These are phyloP conservation scores for Agriopis aurantiaria DNA, from an alignment of 2,888 invertebrate species.

Conservation along the genomic window DNA sequence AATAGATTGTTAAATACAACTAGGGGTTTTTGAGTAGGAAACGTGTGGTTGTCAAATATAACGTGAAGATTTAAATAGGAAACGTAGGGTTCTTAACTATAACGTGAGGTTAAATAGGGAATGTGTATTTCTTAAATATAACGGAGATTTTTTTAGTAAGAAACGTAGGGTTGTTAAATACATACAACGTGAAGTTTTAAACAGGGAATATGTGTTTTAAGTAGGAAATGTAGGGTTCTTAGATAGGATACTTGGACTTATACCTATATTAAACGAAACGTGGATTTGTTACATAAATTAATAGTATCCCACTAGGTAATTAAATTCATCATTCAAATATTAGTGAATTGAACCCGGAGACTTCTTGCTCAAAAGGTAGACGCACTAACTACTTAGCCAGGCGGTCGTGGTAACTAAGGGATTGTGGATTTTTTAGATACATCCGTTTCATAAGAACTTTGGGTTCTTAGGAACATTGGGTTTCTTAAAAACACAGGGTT, in stretches of 20 bases:
- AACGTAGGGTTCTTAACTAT: not conserved
- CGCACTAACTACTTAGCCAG: too few relatives aligned
- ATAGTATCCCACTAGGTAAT: too few relatives aligned
- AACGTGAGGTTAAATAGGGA: not conserved
- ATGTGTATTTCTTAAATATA: not conserved
- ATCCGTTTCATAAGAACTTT: not conserved
- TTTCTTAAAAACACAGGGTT: not conserved
- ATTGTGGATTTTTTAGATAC: not conserved
- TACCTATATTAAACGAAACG: too few relatives aligned
- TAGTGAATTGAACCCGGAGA: too few relatives aligned
- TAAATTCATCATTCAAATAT: too few relatives aligned
- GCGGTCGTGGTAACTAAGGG: too few relatives aligned
- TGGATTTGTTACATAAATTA: too few relatives aligned
- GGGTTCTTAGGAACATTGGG: not conserved
- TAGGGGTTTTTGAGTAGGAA: not conserved
- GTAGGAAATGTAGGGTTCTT: not conserved
- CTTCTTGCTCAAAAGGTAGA: too few relatives aligned
- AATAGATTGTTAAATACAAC: not conserved
- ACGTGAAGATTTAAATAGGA: not conserved
- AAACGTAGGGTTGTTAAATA: not conserved
- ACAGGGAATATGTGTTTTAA: not conserved
- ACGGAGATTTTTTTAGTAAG: not conserved
- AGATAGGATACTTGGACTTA: too few relatives aligned
- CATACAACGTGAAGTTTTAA: not conserved
- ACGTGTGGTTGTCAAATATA: not conserved